Conservation (phyloP, 2,113 vertebrate genomes). For the Scatophagus argus region DNA sequence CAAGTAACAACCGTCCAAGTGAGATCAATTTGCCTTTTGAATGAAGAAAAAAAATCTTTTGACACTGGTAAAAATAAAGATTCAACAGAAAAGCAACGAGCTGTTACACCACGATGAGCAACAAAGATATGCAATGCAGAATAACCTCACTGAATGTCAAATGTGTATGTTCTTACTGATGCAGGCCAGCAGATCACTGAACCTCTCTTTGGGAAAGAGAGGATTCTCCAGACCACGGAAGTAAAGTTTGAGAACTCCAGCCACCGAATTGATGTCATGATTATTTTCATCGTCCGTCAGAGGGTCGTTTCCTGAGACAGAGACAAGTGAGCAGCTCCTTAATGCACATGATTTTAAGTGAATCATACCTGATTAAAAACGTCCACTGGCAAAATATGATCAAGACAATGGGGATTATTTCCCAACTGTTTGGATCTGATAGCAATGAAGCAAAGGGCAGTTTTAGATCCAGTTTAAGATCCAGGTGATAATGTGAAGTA, state of each 20-base stretch:
- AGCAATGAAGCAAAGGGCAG: neutral
- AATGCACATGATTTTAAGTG: neutral
- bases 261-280: conserved; percentile 98
- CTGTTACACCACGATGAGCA: neutral
- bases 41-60: neutral
- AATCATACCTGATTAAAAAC: neutral
- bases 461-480: neutral
- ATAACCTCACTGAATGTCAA: neutral
- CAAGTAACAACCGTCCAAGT: neutral
- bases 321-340: conserved; percentile 58
- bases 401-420: neutral
- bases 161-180: conserved; percentile 89
- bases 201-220: conserved; percentile 99
- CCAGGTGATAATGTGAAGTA: neutral
- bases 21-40: neutral
- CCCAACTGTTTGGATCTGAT: neutral
- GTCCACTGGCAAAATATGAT: neutral
- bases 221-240: conserved; percentile 98
- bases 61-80: neutral
- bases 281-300: conserved; percentile 96
- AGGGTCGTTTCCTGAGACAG: conserved; percentile 92
- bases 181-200: conserved; percentile 96
- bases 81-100: neutral
- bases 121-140: neutral
- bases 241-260: conserved; percentile 97